Base-by-base conservation (phyloP, 2,888 invertebrate genomes). In the Gibbula magus region DNA sequence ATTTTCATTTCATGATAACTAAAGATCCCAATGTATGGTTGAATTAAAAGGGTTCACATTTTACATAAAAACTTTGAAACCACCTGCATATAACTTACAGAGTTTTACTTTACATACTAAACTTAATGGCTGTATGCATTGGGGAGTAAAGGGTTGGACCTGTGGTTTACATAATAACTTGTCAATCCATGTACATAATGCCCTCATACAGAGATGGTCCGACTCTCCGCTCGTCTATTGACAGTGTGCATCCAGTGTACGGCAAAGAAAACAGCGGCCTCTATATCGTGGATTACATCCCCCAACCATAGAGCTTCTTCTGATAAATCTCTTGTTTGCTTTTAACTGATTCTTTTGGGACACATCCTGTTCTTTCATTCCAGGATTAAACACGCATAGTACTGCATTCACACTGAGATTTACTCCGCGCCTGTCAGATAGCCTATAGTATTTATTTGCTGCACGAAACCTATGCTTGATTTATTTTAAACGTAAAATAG, bases 281-380 rank as follows among this genome's bases (percentile, higher is more conserved):
- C 29, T 61, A 61, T 61, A 29, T 61, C 61, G 13, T 25, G 45
- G 45, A 45, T 45, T 45, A 45, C 45, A 22, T 10, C 29, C 61
- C 61, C 61, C 13, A 22, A 61, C 25, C 61, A 61, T 29, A 61
- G n/a, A 22, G 13, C 61, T 29, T 61, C 45, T 61, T 29, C n/a
- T 61, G 61, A 61, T 61, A 61, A 61, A 61, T 16, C 61, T 18
- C 61, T 61, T 61, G 61, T 61, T 61, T 61, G 29, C 61, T 61
- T 10, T 45, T 61, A 29, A 2, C 61, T 61, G 61, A 29, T 25
- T 45, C 61, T 29, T 25, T 61, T 61, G 29, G 25, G 25, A 16
- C n/a, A 61, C 61, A 61, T 61, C 61, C 61, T 61, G 61, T 29
- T 29, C 18, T 29, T 61, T 61, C 29, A 61, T 29, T 29, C 3